Base-by-base conservation (phyloP, 2,113 vertebrate species). In the Prionailurus viverrinus region DNA sequence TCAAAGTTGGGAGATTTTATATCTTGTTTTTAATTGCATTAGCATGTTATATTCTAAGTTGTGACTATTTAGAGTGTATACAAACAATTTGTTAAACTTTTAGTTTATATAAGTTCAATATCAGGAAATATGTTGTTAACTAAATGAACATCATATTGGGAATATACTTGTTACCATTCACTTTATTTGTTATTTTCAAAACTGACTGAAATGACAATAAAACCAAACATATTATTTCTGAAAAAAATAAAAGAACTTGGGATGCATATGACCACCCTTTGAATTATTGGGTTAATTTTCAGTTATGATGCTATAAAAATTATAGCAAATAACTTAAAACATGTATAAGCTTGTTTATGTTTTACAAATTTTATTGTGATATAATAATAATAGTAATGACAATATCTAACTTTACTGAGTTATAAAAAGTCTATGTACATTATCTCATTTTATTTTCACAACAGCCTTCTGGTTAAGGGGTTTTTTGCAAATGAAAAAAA, bases 111-210 rank as follows among this genome's bases (percentile, higher is more conserved):
- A 81, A 33, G 45, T 29, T 96, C 27, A 84, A 12, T 83, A 27
- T 79, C 87, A 76, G 45, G 13, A 94, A 96, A 89, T 71, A 16
- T 23, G 3, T 1, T 81, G 21, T 84, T 45, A 89, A 82, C 23
- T 85, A 68, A 4, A 39, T 45, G 63, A 29, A 83, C 2, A 68
- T 33, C 19, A 12, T 63, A 29, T 69, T 89, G 7, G 29, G 7
- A 82, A 95, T 66, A 69, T 45, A 79, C 39, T 83, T 92, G 80
- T 14, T 33, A 36, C 10, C 6, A 68, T n/a, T 84, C 7, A 13
- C 19, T 94, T 92, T 61, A 76, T 76, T 89, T 84, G 14, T 89
- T 78, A 95, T 71, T 95, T 88, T 83, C 18, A 39, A 92, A 61
- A 69, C n/a, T 91, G 7, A 71, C 21, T 79, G 71, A 74, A 69